Base-by-base conservation (phyloP, 2,888 invertebrate genomes). In the Xestia sexstrigata region DNA sequence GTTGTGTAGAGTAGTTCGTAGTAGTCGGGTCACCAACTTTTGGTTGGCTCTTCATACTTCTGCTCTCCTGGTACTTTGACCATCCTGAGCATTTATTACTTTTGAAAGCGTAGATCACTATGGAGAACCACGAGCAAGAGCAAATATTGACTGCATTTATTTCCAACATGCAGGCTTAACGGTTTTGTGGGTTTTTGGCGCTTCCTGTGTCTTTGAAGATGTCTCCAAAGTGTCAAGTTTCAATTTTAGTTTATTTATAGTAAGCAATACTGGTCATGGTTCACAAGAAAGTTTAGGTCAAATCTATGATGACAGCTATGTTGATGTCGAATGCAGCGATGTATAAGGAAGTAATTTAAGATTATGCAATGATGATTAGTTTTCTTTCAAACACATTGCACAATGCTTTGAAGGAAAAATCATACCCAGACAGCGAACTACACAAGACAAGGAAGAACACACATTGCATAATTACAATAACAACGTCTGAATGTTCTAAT, bases 381-480 rank as follows among this genome's bases (percentile, higher is more conserved):
- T 39, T 63, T 55, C 5, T 11, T 55, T 52, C 45, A 71, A 55
- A 55, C 45, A 65, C 0, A 71, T 5, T 45, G 2, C 9, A n/a
- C 35, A 52, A 39, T 45, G 42, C 65, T 65, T 65, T 65, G 9
- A 49, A 72, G 0, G 26, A 2, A 70, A 78, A 63, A 45, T n/a
- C 17, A 71, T 7, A 26, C 2, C 7, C 2, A 73, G 23, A 60
- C 79, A 79, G 15, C 42, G 0, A 66, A 26, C 66, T 23, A 60
- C 35, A 23, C 58, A 30, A 45, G 20, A 80, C 23, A 35, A 79
- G 42, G 35, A 80, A 80, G 66, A 74, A 60, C 45, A n/a, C 35
- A 67, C 11, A 52, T 67, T 67, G 52, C 58, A 80, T 80, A 67
- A 67, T 60, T 66, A 45, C 65, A 42, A 66, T 17, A 78, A 73